phyloP scores from a whole-genome alignment of 2,888 invertebrate species.

The Pogonocherus hispidulus region DNA sequence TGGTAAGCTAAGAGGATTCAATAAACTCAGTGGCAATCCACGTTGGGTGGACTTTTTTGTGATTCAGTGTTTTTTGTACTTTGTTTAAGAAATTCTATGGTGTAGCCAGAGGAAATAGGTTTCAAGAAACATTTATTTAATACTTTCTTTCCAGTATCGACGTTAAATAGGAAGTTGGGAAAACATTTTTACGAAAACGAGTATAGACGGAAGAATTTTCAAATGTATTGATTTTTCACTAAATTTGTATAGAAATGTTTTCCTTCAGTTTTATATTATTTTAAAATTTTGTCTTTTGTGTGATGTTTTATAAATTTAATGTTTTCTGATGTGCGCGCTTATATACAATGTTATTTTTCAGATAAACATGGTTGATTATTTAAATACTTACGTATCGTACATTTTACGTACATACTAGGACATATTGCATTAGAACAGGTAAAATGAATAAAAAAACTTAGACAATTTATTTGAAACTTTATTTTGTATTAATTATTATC shows the following conservation, averaged over 20 bases:
- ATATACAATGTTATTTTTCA: slow-evolving; percentile 6
- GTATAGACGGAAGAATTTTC: too few species aligned
- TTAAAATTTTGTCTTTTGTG: background rate
- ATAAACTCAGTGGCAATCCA: background rate
- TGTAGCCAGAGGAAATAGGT: background rate
- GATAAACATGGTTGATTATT: slow-evolving; percentile 5
- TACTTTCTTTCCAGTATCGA: background rate
- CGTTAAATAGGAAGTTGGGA: background rate
- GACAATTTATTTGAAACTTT: background rate
- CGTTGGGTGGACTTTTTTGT: background rate
- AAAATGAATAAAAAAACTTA: slow-evolving; percentile 2
- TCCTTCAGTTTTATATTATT: background rate
- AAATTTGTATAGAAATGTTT: background rate
- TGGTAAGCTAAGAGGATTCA: slow-evolving; percentile 55
- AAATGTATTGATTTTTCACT: too few species aligned
- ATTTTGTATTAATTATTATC: background rate
- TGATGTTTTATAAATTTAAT: background rate
- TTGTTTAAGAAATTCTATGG: background rate
- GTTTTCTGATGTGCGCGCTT: background rate
- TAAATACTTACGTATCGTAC: background rate
- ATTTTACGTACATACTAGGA: background rate
- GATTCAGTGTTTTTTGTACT: background rate
- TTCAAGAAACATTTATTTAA: background rate
- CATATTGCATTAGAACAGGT: slow-evolving; percentile 6
- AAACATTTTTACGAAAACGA: slow-evolving; percentile 7